Percentiles rank a stretch among this genome's conserved stretches.
Conservation (phyloP, 2,797 vertebrate species). For the Tachyglossus aculeatus region DNA sequence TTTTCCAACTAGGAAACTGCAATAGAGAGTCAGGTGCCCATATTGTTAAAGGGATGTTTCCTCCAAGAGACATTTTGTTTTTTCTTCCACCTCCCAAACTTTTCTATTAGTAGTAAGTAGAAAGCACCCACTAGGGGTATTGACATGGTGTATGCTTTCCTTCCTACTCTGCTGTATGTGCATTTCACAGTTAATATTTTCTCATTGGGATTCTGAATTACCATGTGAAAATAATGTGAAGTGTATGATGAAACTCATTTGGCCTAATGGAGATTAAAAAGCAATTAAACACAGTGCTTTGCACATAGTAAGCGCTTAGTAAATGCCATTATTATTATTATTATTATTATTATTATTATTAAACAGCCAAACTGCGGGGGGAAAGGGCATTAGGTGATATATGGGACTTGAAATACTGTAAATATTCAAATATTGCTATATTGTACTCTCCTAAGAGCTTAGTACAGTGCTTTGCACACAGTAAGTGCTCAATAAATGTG, state of each 20-base stretch:
- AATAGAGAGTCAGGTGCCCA: neutral
- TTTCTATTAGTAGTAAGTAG: neutral
- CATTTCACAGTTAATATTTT: neutral
- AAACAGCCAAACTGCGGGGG: neutral
- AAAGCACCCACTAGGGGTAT: neutral
- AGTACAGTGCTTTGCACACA: no score
- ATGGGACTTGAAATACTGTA: neutral
- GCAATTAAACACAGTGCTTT: no score
- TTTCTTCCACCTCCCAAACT: neutral
- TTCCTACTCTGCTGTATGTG: neutral
- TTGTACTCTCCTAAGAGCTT: no score
- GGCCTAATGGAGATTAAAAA: neutral
- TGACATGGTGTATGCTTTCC: neutral
- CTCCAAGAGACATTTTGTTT: neutral
- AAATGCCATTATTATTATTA: no score
- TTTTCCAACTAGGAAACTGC: no score
- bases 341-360: no score
- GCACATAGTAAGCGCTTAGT: no score
- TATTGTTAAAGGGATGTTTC: neutral
- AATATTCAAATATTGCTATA: no score
- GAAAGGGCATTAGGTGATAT: constrained; percentile 44
- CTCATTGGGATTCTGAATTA: neutral
- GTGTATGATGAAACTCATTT: constrained; percentile 23
- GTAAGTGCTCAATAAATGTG: no score
- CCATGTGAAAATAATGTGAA: neutral